Percentiles rank a stretch among this genome's conserved stretches.
phyloP scores from a whole-genome alignment of 2,113 vertebrate genomes.

The Isurus oxyrinchus region DNA sequence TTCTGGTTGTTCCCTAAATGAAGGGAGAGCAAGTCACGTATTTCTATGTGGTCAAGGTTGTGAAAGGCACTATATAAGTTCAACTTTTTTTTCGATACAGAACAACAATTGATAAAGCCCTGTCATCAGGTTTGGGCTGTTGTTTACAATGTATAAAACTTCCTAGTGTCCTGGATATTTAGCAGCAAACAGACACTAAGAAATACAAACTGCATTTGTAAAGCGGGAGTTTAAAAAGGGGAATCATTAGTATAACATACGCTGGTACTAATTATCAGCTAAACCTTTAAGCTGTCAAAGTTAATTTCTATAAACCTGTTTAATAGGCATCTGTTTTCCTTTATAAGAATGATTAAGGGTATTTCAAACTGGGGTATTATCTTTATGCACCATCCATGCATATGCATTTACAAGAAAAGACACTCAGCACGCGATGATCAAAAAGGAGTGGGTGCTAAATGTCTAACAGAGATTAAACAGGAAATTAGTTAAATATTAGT shows the following conservation, averaged over 20 bases:
- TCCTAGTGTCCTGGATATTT: not conserved
- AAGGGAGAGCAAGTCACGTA: not conserved
- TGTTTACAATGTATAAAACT: not conserved
- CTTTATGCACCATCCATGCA: not conserved
- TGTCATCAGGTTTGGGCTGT: not conserved
- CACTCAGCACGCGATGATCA: not conserved
- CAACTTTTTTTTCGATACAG: not conserved
- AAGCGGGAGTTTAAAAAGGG: not conserved
- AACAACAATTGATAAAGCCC: not conserved
- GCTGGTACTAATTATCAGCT: not conserved
- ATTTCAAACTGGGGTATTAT: not conserved
- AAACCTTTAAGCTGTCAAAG: not conserved
- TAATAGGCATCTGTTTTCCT: not conserved
- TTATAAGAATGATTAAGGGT: not conserved
- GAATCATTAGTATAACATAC: not conserved
- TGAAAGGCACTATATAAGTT: not conserved
- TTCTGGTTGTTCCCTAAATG: not conserved
- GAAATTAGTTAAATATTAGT: not conserved
- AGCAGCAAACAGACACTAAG: not conserved
- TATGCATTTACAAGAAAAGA: not conserved
- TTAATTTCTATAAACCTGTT: not conserved
- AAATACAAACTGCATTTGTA: not conserved
- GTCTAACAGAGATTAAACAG: not conserved
- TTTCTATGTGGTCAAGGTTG: not conserved
- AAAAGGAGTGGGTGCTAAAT: not conserved